Percentiles rank a stretch among this genome's conserved stretches.
These are phyloP conservation scores for Pseudochirops corinnae DNA, from an alignment of 2,797 vertebrate genomes.

Conservation along the genomic window DNA sequence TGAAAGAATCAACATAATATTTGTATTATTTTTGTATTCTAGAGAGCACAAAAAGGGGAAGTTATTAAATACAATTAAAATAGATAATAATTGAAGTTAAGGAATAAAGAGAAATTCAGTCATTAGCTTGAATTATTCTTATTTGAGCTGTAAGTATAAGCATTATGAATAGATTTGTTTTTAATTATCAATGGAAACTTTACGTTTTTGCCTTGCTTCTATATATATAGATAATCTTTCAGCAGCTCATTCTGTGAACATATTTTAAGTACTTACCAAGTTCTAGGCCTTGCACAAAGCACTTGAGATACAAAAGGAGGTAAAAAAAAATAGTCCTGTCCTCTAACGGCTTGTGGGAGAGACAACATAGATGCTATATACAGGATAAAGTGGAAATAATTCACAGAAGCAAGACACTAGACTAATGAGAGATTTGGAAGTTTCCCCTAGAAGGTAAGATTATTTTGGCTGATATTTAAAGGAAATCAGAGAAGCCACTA, in stretches of 20 bases:
- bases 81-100: background rate
- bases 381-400: background rate
- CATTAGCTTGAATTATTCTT: background rate
- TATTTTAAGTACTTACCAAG: background rate
- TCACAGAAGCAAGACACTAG: background rate
- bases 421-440: background rate
- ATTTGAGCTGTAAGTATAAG: background rate
- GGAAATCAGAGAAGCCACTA: background rate
- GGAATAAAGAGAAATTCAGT: background rate
- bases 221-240: background rate
- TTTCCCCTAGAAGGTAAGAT: background rate
- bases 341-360: background rate
- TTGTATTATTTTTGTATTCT: background rate
- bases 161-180: background rate
- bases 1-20: background rate
- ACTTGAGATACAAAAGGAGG: background rate
- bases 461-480: background rate
- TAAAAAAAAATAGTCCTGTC: too few species aligned
- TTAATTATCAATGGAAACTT: background rate
- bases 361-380: background rate
- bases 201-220: background rate
- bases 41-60: background rate
- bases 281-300: background rate
- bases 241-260: background rate
- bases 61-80: background rate